Evolutionary conservation across 2,113 vertebrate species (phyloP).

Genomic region (Saimiri boliviensis): DNA sequence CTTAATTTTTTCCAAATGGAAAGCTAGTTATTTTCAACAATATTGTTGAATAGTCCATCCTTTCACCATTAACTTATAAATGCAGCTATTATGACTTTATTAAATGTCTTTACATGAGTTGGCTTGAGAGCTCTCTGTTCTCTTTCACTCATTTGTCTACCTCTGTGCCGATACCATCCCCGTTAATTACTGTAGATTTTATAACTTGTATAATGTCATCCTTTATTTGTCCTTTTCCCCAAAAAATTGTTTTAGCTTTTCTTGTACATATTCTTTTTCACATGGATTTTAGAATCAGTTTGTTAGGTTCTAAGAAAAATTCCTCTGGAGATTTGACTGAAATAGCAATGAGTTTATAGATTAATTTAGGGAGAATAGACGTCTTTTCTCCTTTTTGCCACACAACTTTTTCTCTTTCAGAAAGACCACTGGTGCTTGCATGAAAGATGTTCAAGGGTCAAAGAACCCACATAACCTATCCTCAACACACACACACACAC

Average conservation of each 20-base stretch:
- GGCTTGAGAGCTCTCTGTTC: not conserved
- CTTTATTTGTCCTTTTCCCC: not conserved
- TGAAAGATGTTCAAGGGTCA: constrained; percentile 10
- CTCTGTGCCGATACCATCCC: not conserved
- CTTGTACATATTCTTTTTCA: constrained; percentile 12
- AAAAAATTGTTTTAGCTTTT: not conserved
- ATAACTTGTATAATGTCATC: not conserved
- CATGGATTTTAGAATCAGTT: constrained; percentile 33
- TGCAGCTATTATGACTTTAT: constrained; percentile 12
- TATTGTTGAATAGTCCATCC: not conserved
- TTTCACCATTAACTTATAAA: constrained; percentile 29
- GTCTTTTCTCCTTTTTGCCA: not conserved
- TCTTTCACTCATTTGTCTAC: constrained; percentile 35
- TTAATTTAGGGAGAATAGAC: not conserved
- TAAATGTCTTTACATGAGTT: not conserved
- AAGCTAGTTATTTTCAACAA: constrained; percentile 14
- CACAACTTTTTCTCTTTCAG: not conserved
- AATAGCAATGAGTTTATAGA: constrained; percentile 27
- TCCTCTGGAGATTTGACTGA: not conserved
- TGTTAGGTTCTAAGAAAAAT: constrained; percentile 38
- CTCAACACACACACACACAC: too few species aligned
- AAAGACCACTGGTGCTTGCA: not conserved
- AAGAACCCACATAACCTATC: not conserved
- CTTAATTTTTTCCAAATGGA: constrained; percentile 29
- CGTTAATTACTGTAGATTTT: not conserved